These are phyloP conservation scores for Drosophila neotestacea DNA, from an alignment of 2,888 invertebrate species.

Conservation along the genomic window DNA sequence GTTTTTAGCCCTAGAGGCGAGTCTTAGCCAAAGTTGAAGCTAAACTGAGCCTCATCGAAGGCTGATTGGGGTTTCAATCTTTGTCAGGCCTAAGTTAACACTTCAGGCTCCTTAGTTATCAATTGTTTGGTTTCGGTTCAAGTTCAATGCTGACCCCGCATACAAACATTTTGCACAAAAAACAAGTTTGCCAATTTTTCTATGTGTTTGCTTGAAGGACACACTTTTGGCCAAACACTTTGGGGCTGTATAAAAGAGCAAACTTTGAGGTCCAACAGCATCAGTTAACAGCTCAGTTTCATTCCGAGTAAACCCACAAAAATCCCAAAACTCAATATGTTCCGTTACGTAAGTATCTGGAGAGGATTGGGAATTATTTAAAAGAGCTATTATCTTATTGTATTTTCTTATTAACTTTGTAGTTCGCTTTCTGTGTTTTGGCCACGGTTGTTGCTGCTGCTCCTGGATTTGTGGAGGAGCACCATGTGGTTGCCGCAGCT, in stretches of 20 bases:
- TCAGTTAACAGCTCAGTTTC: conserved; percentile 62
- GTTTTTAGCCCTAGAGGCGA: background rate
- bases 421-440: conserved; percentile 79
- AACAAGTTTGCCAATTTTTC: conserved; percentile 61
- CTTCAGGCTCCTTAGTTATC: conserved; percentile 4
- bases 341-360: conserved; percentile 83
- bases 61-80: conserved; percentile 22
- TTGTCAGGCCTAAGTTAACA: conserved; percentile 12
- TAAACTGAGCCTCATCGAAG: conserved; percentile 30
- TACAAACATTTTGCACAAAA: conserved; percentile 18
- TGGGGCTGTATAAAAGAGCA: conserved; percentile 54
- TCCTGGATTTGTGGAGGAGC: conserved; percentile 75
- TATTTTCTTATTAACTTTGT: background rate
- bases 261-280: conserved; percentile 45
- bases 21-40: conserved; percentile 1
- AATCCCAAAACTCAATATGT: conserved; percentile 74
- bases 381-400: background rate
- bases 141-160: conserved; percentile 67
- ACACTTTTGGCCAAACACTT: conserved; percentile 38
- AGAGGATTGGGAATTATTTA: background rate
- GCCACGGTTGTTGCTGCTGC: conserved; percentile 82
- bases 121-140: conserved; percentile 58
- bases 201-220: conserved; percentile 62
- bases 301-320: conserved; percentile 31
- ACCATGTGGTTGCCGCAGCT: conserved; percentile 78